Evolutionary conservation across 2,113 vertebrate species (phyloP), one percentile per base, ranked within the genome.

Genomic region (Engraulis encrasicolus): DNA sequence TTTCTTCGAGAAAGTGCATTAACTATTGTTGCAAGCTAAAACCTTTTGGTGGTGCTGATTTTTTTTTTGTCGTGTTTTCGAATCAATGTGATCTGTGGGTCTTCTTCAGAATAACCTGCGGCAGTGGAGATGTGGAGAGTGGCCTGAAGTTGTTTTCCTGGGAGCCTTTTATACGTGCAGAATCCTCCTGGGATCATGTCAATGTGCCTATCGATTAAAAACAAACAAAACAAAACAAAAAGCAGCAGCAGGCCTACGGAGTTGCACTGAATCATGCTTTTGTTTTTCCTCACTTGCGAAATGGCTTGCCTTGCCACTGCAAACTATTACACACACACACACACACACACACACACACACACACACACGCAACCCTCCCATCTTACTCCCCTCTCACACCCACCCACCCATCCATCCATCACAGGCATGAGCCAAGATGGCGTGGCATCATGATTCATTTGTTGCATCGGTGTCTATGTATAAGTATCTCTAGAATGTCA

Each of bases 301-400:
- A 90, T 93, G 92, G 92, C 89, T 89, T 82, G 90, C 91, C 94
- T 89, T 92, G 92, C 18, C 78, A 92, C 95, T 95, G 92, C 95
- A 94, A 93, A 87, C 93, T 95, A 95, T 95, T 89, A 89, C 79
- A 94, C 94, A 93, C 92, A 90, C n/a, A n/a, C n/a, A n/a, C n/a
- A n/a, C n/a, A n/a, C n/a, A n/a, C n/a, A n/a, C n/a, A n/a, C n/a
- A n/a, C n/a, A n/a, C n/a, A n/a, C n/a, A n/a, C n/a, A n/a, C n/a
- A n/a, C n/a, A n/a, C n/a, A n/a, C n/a, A n/a, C n/a, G n/a, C 94
- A 45, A 45, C 95, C 94, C 93, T 91, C 92, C 58, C n/a, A n/a
- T n/a, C n/a, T n/a, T n/a, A n/a, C n/a, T n/a, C 23, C 6, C 58
- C n/a, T 9, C 23, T n/a, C n/a, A n/a, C n/a, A n/a, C 23, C 11